Percentiles rank a stretch among this genome's conserved stretches.
Evolutionary conservation across 2,888 invertebrate genomes (phyloP).

Genomic region (Limulus polyphemus): DNA sequence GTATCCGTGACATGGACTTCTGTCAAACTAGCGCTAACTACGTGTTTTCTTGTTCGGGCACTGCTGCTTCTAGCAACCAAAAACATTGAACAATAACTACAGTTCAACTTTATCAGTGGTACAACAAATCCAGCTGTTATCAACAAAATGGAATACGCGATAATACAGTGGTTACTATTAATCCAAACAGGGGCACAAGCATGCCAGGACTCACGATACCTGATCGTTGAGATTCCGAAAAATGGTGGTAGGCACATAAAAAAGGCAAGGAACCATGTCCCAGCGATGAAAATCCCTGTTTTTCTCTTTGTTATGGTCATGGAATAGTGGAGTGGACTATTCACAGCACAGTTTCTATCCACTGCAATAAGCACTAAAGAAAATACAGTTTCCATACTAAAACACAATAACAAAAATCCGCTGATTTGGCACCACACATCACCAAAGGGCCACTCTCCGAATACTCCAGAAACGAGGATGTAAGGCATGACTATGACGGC

Average conservation of each 20-base stretch:
- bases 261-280: slow-evolving; percentile 38
- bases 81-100: slow-evolving; percentile 62
- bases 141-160: slow-evolving; percentile 37
- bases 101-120: slow-evolving; percentile 47
- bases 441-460: slow-evolving; percentile 32
- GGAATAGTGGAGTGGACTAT: slow-evolving; percentile 51
- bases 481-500: slow-evolving; percentile 40
- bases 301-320: slow-evolving; percentile 41
- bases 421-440: slow-evolving; percentile 42
- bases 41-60: slow-evolving; percentile 45
- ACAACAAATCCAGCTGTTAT: slow-evolving; percentile 40
- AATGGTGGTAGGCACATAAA: slow-evolving; percentile 37
- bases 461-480: slow-evolving; percentile 36
- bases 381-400: slow-evolving; percentile 47
- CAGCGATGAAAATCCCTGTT: slow-evolving; percentile 37
- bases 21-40: slow-evolving; percentile 34
- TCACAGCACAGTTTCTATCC: slow-evolving; percentile 53
- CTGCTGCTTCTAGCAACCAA: slow-evolving; percentile 61
- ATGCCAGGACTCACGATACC: slow-evolving; percentile 15
- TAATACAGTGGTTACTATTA: slow-evolving; percentile 28
- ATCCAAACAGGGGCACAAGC: slow-evolving; percentile 32
- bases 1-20: slow-evolving; percentile 1
- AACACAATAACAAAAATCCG: slow-evolving; percentile 49
- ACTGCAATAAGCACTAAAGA: slow-evolving; percentile 51
- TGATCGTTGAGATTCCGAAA: slow-evolving; percentile 31